Conservation (phyloP, 1,140 invertebrate species). For the Acromyrmex echinatior region DNA sequence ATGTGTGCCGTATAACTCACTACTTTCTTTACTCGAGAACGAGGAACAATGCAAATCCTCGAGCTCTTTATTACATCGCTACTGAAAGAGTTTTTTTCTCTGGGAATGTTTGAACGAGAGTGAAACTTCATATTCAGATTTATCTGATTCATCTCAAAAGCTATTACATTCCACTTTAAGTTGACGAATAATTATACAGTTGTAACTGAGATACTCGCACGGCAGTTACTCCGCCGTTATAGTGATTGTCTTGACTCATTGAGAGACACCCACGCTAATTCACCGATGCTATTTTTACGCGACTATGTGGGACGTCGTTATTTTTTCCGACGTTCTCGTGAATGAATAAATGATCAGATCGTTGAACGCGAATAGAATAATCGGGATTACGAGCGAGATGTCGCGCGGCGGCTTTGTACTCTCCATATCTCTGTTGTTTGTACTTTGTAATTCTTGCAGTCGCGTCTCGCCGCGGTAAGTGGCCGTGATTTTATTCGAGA, state of each 20-base stretch:
- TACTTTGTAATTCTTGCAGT: conserved; percentile 68
- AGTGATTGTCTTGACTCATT: conserved; percentile 54
- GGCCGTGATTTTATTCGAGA: neutral
- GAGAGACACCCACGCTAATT: conserved; percentile 65
- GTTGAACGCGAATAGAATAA: conserved; percentile 75
- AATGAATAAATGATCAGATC: conserved; percentile 73
- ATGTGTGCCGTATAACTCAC: neutral
- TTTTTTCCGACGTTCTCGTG: conserved; percentile 61
- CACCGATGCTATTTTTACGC: conserved; percentile 62
- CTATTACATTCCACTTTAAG: neutral
- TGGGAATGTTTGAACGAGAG: neutral
- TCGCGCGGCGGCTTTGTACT: conserved; percentile 69
- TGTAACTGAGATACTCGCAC: conserved; percentile 19
- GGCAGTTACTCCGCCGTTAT: neutral
- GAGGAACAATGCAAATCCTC: neutral
- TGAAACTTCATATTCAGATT: neutral
- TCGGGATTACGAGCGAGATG: conserved; percentile 68
- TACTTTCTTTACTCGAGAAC: conserved; percentile 13
- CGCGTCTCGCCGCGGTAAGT: neutral
- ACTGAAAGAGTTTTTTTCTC: conserved; percentile 10
- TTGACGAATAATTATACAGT: neutral
- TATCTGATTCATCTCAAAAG: neutral
- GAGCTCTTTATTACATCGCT: neutral
- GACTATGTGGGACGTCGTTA: conserved; percentile 63
- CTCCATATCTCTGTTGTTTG: conserved; percentile 48